phyloP scores from a whole-genome alignment of 2,888 invertebrate genomes.

The Xylota segnis region DNA sequence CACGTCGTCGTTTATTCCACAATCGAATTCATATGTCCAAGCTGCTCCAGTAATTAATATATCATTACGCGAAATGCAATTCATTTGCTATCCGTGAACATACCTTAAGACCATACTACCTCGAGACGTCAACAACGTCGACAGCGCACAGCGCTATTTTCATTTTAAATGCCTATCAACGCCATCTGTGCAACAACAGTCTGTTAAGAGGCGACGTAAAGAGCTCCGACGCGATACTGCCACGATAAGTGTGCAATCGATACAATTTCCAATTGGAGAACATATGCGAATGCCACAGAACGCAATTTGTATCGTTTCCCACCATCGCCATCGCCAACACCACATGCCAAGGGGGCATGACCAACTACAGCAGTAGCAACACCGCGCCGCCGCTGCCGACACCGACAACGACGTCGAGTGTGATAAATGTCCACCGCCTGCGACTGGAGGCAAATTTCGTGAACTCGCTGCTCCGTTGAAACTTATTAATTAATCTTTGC shows the following conservation, averaged over 20 bases:
- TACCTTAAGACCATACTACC: slow-evolving; percentile 39
- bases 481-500: slow-evolving; percentile 76
- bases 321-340: slow-evolving; percentile 45
- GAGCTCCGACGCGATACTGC: slow-evolving; percentile 66
- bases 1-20: background rate
- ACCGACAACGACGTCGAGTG: slow-evolving; percentile 46
- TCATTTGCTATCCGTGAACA: slow-evolving; percentile 52
- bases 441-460: slow-evolving; percentile 74
- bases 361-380: slow-evolving; percentile 37
- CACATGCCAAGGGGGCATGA: slow-evolving; percentile 14
- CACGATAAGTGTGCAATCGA: slow-evolving; percentile 71
- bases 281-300: slow-evolving; percentile 60
- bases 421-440: slow-evolving; percentile 72
- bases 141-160: slow-evolving; percentile 49
- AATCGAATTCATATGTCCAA: slow-evolving; percentile 39
- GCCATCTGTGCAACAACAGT: slow-evolving; percentile 71
- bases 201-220: slow-evolving; percentile 65
- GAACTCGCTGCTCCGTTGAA: slow-evolving; percentile 70
- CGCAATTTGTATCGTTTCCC: slow-evolving; percentile 72
- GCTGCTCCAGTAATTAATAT: slow-evolving; percentile 49
- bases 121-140: slow-evolving; percentile 48
- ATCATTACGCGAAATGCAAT: slow-evolving; percentile 59
- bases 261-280: slow-evolving; percentile 71
- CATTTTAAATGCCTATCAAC: slow-evolving; percentile 72
- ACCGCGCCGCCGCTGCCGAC: slow-evolving; percentile 7